These are phyloP conservation scores for Chironomus riparius DNA, from an alignment of 2,888 invertebrate genomes.

Conservation along the genomic window DNA sequence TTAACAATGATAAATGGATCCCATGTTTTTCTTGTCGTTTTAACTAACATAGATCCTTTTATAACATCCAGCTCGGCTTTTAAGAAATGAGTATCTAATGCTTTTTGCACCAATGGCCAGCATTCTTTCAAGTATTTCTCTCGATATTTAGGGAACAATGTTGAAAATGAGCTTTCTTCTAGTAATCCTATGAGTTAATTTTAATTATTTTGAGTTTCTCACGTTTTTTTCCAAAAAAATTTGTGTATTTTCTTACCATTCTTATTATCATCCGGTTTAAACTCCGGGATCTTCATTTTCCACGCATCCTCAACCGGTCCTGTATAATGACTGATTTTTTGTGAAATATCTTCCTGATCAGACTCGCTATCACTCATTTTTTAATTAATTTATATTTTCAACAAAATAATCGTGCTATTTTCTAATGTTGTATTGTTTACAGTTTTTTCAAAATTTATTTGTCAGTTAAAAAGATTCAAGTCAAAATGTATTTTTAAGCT, in stretches of 20 bases:
- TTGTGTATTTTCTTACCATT: slow-evolving; percentile 46
- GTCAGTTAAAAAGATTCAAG: too few species aligned
- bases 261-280: slow-evolving; percentile 76
- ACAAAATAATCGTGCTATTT: too few species aligned
- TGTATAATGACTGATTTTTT: slow-evolving; percentile 29
- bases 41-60: slow-evolving; percentile 90
- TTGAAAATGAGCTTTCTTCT: slow-evolving; percentile 93
- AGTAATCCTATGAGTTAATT: slow-evolving; percentile 49
- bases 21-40: slow-evolving; percentile 94
- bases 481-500: too few species aligned
- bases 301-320: slow-evolving; percentile 77
- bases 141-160: slow-evolving; percentile 92
- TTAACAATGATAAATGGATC: slow-evolving; percentile 96
- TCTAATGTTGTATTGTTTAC: too few species aligned
- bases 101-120: slow-evolving; percentile 90
- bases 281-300: slow-evolving; percentile 76
- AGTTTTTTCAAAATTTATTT: too few species aligned
- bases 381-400: too few species aligned
- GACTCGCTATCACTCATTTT: slow-evolving; percentile 39
- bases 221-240: background rate
- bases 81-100: slow-evolving; percentile 66
- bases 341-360: slow-evolving; percentile 27
- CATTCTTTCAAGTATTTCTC: slow-evolving; percentile 91
- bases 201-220: background rate
- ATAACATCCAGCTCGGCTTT: slow-evolving; percentile 84